phyloP scores from a whole-genome alignment of 2,797 vertebrate genomes.

The Cyclopterus lumpus region DNA sequence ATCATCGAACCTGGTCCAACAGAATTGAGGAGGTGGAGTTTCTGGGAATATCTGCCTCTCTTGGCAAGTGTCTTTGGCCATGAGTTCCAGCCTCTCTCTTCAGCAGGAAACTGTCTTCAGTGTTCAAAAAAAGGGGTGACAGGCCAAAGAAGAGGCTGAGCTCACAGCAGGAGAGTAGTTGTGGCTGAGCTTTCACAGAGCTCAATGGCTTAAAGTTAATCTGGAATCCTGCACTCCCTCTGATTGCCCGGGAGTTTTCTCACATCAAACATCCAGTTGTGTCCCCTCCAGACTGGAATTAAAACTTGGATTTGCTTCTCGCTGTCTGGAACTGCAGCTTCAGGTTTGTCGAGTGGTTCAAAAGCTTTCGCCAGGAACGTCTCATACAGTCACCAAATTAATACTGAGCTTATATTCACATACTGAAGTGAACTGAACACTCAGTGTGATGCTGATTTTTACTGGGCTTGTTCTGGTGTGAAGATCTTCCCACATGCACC shows the following conservation, averaged over 20 bases:
- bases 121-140: constrained; percentile 41
- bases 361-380: constrained; percentile 20
- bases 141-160: constrained; percentile 66
- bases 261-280: constrained; percentile 64
- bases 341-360: constrained; percentile 41
- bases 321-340: constrained; percentile 37
- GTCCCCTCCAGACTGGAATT: constrained; percentile 55
- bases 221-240: constrained; percentile 67
- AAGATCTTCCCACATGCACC: constrained; percentile 19
- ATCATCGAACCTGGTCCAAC: constrained; percentile 36
- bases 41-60: constrained; percentile 67
- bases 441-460: constrained; percentile 6
- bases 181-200: constrained; percentile 70
- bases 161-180: constrained; percentile 75
- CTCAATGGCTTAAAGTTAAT: constrained; percentile 74
- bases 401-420: constrained; percentile 19
- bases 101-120: constrained; percentile 44
- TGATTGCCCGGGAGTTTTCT: constrained; percentile 58
- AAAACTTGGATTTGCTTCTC: constrained; percentile 52
- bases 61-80: constrained; percentile 61
- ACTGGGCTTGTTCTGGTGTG: constrained; percentile 16
- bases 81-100: constrained; percentile 43
- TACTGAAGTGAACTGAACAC: constrained; percentile 15
- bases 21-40: constrained; percentile 47
- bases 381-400: constrained; percentile 22